phyloP scores from a whole-genome alignment of 2,113 vertebrate species.

The Gobio gobio region DNA sequence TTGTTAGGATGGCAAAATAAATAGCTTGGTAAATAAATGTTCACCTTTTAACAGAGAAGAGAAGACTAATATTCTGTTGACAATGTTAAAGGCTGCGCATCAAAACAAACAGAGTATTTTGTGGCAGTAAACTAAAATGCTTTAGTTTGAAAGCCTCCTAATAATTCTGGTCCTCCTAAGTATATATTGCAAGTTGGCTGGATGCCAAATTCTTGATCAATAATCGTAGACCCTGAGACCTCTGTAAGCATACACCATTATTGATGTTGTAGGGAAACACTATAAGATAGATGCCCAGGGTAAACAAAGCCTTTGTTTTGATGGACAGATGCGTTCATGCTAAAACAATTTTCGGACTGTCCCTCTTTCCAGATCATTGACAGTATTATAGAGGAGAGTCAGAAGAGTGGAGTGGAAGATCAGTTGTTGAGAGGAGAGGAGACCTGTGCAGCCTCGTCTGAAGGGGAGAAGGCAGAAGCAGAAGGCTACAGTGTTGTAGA shows the following conservation, averaged over 20 bases:
- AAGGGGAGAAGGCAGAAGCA: not conserved
- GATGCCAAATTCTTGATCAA: constrained; percentile 10
- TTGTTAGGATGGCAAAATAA: not conserved
- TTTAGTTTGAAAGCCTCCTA: not conserved
- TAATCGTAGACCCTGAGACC: constrained; percentile 1
- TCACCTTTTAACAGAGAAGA: not conserved
- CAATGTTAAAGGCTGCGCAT: not conserved
- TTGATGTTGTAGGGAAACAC: constrained; percentile 35
- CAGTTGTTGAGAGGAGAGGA: constrained; percentile 68
- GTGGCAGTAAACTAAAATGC: not conserved
- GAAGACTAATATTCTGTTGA: not conserved
- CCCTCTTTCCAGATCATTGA: constrained; percentile 86
- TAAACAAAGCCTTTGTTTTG: constrained; percentile 13
- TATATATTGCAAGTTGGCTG: constrained; percentile 13
- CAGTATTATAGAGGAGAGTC: constrained; percentile 96
- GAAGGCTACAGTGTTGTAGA: not conserved
- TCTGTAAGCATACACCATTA: not conserved
- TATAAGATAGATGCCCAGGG: not conserved
- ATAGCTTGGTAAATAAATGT: not conserved
- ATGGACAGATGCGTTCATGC: not conserved
- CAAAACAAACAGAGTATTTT: not conserved
- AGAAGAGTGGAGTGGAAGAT: constrained; percentile 81
- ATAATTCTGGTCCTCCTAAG: not conserved
- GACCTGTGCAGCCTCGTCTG: not conserved
- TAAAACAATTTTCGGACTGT: not conserved